Percentiles rank a stretch among this genome's conserved stretches.
phyloP scores from a whole-genome alignment of 2,888 invertebrate species.

The Chorisops tibialis region DNA sequence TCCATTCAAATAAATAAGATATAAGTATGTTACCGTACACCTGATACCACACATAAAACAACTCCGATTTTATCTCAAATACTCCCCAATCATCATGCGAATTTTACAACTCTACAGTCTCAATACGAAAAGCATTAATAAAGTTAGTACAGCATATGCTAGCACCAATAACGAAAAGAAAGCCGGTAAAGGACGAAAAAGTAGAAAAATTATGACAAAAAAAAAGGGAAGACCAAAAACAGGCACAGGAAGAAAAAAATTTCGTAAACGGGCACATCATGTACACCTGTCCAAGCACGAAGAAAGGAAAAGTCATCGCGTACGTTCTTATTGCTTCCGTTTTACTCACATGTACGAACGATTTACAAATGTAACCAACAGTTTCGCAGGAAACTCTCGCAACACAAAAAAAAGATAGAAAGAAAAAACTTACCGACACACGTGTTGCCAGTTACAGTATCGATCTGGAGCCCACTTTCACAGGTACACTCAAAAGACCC shows the following conservation, averaged over 20 bases:
- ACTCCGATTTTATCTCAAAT: conserved; percentile 11
- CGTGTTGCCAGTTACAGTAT: conserved; percentile 49
- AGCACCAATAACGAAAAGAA: background rate
- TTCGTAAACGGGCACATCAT: conserved; percentile 29
- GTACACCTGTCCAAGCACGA: conserved; percentile 30
- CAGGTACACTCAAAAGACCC: conserved; percentile 60
- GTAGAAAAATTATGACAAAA: background rate
- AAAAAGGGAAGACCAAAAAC: background rate
- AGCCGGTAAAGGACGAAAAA: background rate
- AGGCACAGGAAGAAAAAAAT: conserved; percentile 2
- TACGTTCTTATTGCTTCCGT: conserved; percentile 17
- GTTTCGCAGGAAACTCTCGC: conserved; percentile 2
- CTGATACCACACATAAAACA: conserved; percentile 4
- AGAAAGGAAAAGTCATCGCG: conserved; percentile 26
- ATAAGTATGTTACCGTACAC: background rate
- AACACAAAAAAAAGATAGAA: background rate
- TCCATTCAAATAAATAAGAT: conserved; percentile 4
- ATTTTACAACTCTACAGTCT: background rate
- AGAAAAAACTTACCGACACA: conserved; percentile 54
- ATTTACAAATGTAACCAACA: background rate
- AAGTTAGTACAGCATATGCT: conserved; percentile 16
- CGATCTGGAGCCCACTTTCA: conserved; percentile 54
- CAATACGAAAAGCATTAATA: conserved; percentile 4
- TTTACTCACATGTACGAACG: background rate
- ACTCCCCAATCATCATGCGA: conserved; percentile 1